Base-by-base conservation (phyloP, 64 coral and sea anemone species). In the Stichodactyla mertensii region DNA sequence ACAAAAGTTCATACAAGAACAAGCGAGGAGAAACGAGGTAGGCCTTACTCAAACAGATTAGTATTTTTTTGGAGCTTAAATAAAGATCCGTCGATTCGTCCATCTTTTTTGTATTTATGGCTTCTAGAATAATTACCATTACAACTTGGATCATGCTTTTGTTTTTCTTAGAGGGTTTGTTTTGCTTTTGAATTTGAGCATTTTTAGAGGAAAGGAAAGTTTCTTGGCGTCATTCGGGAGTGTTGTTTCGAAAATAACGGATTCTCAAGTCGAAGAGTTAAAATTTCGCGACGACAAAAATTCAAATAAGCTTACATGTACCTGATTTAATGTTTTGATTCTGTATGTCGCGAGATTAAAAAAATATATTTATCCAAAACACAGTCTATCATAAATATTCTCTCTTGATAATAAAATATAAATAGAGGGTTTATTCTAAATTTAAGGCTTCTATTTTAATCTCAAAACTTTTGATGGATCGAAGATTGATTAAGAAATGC, bases 1-100 rank as follows among this genome's bases (percentile, higher is more conserved):
- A 96, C 31, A 96, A 87, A 78, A 96, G 94, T 55, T 96, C 91
- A 15, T 96, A 96, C 45, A 92, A 81, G 55, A 85, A 84, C 1
- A 89, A 90, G 56, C 27, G 61, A 69, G 84, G 84, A 61, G 60
- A 92, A 64, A 92, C 80, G 55, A 89, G 94, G 94, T 96, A 64
- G 16, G 10, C 22, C 62, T 66, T 66, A n/a, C 22, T 66, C 62
- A 66, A 66, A 66, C 12, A 66, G 62, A 66, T 66, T n/a, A 66
- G 9, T 8, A n/a, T 13, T 66, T 66, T n/a, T 66, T 66, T 0
- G 7, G 4, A 4, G 62, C 62, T 66, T 66, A 66, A 66, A 20
- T 66, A n/a, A 66, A 66, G 62, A 61, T 45, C 62, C 20, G 20
- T 66, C 62, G 12, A n/a, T 22, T 66, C 62, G 62, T 18, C 62